These are phyloP conservation scores for Drosophila emarginata DNA, from an alignment of 2,888 invertebrate genomes.

Conservation along the genomic window DNA sequence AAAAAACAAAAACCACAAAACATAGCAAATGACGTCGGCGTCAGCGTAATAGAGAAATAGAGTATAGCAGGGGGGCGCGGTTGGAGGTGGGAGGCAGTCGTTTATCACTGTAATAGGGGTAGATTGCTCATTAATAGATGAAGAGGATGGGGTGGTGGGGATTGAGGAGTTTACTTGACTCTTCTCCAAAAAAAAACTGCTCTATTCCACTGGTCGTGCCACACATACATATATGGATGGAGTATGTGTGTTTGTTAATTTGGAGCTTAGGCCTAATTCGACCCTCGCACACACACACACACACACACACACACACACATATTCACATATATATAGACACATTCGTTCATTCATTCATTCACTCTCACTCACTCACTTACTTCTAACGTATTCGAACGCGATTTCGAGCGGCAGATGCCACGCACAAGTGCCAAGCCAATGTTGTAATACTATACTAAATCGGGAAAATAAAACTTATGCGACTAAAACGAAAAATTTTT, in stretches of 20 bases:
- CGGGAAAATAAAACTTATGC: constrained; percentile 71
- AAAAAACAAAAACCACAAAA: constrained; percentile 44
- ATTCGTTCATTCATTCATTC: not conserved
- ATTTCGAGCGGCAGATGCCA: constrained; percentile 13
- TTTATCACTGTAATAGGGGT: constrained; percentile 58
- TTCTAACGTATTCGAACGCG: constrained; percentile 11
- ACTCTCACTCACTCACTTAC: constrained; percentile 24
- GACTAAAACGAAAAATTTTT: constrained; percentile 78
- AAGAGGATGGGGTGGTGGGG: not conserved
- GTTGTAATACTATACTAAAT: constrained; percentile 54
- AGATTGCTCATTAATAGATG: constrained; percentile 52
- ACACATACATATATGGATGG: not conserved
- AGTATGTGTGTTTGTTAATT: not conserved
- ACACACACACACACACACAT: constrained; percentile 10
- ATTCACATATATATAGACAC: constrained; percentile 5
- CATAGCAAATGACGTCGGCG: constrained; percentile 55
- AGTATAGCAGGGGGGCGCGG: constrained; percentile 20
- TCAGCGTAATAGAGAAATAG: constrained; percentile 74
- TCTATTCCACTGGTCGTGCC: too few relatives aligned
- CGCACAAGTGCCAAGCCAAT: constrained; percentile 48
- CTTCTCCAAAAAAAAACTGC: not conserved
- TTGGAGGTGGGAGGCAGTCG: constrained; percentile 10
- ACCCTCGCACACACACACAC: constrained; percentile 8
- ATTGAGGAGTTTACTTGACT: not conserved
- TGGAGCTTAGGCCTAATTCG: constrained; percentile 11